phyloP scores from a whole-genome alignment of 2,888 invertebrate genomes.

The Ischnus inquisitorius region DNA sequence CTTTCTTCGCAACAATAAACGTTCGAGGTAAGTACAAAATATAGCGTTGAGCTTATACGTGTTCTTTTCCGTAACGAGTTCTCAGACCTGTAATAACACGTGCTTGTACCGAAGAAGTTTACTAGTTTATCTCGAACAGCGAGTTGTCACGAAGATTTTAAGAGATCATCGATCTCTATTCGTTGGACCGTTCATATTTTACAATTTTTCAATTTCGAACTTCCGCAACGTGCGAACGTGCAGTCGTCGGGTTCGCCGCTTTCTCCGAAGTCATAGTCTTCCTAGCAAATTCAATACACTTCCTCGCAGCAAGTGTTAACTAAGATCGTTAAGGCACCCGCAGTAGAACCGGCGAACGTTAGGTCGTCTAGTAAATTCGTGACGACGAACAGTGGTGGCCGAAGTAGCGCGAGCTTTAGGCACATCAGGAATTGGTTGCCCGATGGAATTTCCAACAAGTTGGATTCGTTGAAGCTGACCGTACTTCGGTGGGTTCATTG shows the following conservation, averaged over 20 bases:
- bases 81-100: too few relatives aligned
- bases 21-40: conserved; percentile 18
- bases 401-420: conserved; percentile 25
- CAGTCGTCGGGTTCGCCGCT: not conserved
- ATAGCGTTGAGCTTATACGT: not conserved
- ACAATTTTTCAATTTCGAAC: not conserved
- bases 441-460: conserved; percentile 47
- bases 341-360: conserved; percentile 22
- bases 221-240: not conserved
- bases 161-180: not conserved
- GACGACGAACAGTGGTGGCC: conserved; percentile 45
- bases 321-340: conserved; percentile 60
- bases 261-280: conserved; percentile 19
- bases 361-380: conserved; percentile 57
- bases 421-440: conserved; percentile 61
- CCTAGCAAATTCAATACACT: conserved; percentile 47
- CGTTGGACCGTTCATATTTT: not conserved
- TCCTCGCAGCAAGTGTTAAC: conserved; percentile 48
- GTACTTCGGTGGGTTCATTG: not conserved
- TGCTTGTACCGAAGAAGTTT: not conserved
- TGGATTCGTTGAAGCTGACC: conserved; percentile 11
- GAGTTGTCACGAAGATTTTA: not conserved
- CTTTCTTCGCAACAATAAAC: not conserved
- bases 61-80: not conserved
- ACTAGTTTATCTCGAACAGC: not conserved